A percentile compares a stretch with the other conserved stretches of the same genome.
Evolutionary conservation across 2,797 vertebrate species (phyloP).

Genomic region (Dicrostonyx torquatus): DNA sequence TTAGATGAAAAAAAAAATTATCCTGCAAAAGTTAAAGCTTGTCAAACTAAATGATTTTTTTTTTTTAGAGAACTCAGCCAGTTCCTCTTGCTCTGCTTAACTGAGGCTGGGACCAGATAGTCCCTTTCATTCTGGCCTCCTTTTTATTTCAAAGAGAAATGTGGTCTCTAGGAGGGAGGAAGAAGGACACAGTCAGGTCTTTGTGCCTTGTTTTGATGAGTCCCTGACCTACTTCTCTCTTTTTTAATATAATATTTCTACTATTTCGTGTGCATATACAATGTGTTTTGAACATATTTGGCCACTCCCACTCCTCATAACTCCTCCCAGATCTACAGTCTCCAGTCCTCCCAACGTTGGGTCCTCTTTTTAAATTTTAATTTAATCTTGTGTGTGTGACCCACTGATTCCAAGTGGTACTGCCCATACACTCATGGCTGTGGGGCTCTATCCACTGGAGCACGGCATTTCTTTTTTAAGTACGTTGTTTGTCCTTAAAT

Average conservation of each 20-base stretch:
- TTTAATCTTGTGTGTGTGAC: not conserved
- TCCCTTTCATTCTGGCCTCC: not conserved
- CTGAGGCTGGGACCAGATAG: not conserved
- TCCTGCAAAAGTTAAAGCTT: not conserved
- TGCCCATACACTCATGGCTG: not conserved
- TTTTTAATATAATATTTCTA: not conserved
- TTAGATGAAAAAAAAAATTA: not conserved
- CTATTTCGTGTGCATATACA: not conserved
- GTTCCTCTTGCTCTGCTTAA: not conserved
- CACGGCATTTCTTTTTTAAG: not conserved
- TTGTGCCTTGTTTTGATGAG: not conserved
- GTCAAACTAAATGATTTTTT: not conserved
- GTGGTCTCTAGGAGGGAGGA: not conserved
- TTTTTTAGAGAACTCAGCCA: not conserved
- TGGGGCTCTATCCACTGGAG: not conserved
- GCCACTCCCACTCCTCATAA: not conserved
- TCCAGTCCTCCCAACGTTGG: not conserved
- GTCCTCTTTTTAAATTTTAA: not conserved
- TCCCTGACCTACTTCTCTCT: not conserved
- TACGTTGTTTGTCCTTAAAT: not conserved
- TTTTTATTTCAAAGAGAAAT: conserved; percentile 57
- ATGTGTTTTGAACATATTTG: not conserved
- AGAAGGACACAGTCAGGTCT: not conserved
- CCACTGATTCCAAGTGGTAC: not conserved
- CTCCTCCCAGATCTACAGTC: not conserved